Conservation (phyloP, 2,113 vertebrate genomes). For the Istiophorus platypterus region DNA sequence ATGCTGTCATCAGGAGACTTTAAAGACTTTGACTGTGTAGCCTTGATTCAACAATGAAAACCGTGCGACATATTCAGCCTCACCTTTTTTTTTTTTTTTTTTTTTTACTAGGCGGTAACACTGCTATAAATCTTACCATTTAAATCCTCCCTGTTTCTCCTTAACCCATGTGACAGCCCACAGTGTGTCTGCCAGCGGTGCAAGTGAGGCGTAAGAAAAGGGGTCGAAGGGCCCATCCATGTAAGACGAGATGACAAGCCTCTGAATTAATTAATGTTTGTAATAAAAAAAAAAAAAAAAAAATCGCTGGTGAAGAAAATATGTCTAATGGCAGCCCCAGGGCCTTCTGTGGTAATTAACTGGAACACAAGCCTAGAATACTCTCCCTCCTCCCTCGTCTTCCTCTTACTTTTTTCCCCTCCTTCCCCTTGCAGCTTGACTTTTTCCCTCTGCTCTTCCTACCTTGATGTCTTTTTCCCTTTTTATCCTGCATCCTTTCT, state of each 20-base stretch:
- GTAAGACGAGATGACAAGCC: conserved; percentile 82
- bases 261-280: conserved; percentile 85
- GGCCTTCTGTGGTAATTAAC: conserved; percentile 82
- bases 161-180: conserved; percentile 79
- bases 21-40: conserved; percentile 54
- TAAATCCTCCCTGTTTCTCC: conserved; percentile 67
- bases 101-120: conserved; percentile 27
- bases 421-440: conserved; percentile 50
- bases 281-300: conserved; percentile 70
- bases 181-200: conserved; percentile 78
- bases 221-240: conserved; percentile 80
- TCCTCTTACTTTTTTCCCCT: conserved; percentile 47
- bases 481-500: conserved; percentile 33
- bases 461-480: conserved; percentile 67
- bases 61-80: conserved; percentile 49
- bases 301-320: conserved; percentile 78
- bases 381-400: conserved; percentile 54
- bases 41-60: conserved; percentile 57
- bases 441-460: conserved; percentile 52
- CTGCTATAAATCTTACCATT: conserved; percentile 64
- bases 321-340: conserved; percentile 81
- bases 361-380: conserved; percentile 81
- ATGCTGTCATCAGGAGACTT: conserved; percentile 48
- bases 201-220: conserved; percentile 79
- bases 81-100: conserved; percentile 32